Base-by-base conservation (phyloP, 1,140 invertebrate genomes). In the Drosophila hydei region DNA sequence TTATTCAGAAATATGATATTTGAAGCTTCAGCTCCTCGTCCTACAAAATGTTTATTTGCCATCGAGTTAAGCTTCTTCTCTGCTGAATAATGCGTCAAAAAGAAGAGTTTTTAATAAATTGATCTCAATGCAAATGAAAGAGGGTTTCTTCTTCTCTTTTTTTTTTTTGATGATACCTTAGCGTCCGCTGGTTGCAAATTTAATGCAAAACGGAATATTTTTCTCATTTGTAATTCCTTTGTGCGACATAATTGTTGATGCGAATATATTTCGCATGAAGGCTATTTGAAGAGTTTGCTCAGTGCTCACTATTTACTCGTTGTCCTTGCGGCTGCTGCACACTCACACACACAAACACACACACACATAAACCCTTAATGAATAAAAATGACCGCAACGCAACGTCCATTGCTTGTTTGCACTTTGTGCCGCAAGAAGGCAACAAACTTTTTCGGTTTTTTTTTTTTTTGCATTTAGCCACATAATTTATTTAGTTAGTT, bases 341-440 rank as follows among this genome's bases (percentile, higher is more conserved):
- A 18, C 42, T 30, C 8, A 18, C 16, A 6, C 43, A 12, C 16
- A 18, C 16, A 51, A 2, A 16, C 25, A 8, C 23, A 18, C 43
- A 25, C 9, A 14, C n/a, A 3, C 30, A 21, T 19, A 14, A 2
- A 7, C 12, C 11, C 25, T 60, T 67, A 72, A 72, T 72, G 69
- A 72, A 72, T 72, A 72, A 72, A 72, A 72, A 72, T 72, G 62
- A 72, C 69, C 69, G 69, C 69, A 72, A 64, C 68, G 68, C 68
- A 71, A 43, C 62, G 69, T 67, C 54, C 69, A 59, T 52, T 72
- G 69, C 69, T 72, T 72, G 62, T 72, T 72, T 72, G 69, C 62
- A 58, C 69, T 72, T 52, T 59, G 54, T 51, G 56, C 62, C 62
- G 62, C 62, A 59, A 62, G 62, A 45, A 45, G 69, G 54, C 68